A percentile compares a stretch with the other conserved stretches of the same genome.
Conservation (phyloP, 1,140 invertebrate genomes). For the Calephelis nemesis region DNA sequence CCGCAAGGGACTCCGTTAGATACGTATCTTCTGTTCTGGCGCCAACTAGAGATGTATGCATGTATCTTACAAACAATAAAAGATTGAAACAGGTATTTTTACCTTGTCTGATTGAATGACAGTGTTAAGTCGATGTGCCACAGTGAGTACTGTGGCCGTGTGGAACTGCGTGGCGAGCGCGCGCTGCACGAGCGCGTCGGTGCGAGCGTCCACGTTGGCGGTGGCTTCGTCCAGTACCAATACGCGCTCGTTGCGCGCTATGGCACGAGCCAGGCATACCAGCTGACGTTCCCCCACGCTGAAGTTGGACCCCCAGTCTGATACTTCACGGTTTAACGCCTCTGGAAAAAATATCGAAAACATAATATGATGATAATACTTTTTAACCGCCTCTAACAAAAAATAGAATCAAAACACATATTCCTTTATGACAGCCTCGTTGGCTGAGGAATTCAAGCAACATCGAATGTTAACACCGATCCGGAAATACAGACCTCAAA, state of each 20-base stretch:
- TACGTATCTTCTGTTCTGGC: too few relatives aligned
- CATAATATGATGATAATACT: too few relatives aligned
- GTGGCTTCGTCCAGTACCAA: conserved; percentile 88
- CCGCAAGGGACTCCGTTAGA: too few relatives aligned
- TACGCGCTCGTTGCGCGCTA: conserved; percentile 83
- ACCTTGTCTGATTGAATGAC: conserved; percentile 90
- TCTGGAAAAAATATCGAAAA: conserved; percentile 28
- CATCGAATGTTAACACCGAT: too few relatives aligned
- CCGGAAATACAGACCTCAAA: too few relatives aligned
- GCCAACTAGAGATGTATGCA: too few relatives aligned
- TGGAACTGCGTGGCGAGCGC: conserved; percentile 85
- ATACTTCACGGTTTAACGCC: conserved; percentile 80
- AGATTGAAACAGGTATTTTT: not conserved
- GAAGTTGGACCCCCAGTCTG: conserved; percentile 83
- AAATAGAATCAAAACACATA: too few relatives aligned
- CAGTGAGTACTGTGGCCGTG: conserved; percentile 89
- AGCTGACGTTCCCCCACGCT: conserved; percentile 88
- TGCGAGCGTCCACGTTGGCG: conserved; percentile 85
- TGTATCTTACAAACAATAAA: too few relatives aligned
- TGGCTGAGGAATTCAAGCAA: too few relatives aligned
- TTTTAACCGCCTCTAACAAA: too few relatives aligned
- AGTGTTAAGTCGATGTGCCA: conserved; percentile 90
- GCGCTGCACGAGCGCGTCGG: conserved; percentile 84
- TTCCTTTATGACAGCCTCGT: too few relatives aligned
- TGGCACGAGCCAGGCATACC: conserved; percentile 87